phyloP scores from a whole-genome alignment of 2,888 invertebrate species.

The Amblyjoppa fuscipennis region DNA sequence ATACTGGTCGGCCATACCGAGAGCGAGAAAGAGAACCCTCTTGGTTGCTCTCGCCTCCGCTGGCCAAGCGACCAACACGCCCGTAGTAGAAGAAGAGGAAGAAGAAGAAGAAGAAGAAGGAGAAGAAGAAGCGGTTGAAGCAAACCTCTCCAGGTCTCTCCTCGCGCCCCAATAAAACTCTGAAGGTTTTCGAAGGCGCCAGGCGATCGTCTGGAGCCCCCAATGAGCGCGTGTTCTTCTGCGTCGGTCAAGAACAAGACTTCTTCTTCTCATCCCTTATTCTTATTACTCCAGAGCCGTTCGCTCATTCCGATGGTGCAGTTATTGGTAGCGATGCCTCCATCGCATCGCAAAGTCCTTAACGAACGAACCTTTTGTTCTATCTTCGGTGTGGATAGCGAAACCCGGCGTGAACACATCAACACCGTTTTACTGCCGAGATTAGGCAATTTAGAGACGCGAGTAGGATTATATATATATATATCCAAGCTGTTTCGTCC shows the following conservation, averaged over 20 bases:
- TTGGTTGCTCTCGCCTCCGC: constrained; percentile 44
- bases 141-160: constrained; percentile 60
- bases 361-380: constrained; percentile 78
- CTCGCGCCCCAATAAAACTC: constrained; percentile 78
- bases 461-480: constrained; percentile 13
- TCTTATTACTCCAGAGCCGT: constrained; percentile 69
- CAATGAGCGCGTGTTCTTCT: not conserved
- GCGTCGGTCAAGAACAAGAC: constrained; percentile 25
- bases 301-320: constrained; percentile 27
- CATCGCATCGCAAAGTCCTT: not conserved
- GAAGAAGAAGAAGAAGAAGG: constrained; percentile 59
- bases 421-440: constrained; percentile 78
- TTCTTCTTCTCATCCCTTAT: constrained; percentile 72
- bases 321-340: not conserved
- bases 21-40: constrained; percentile 60
- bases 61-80: constrained; percentile 50
- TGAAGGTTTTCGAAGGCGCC: constrained; percentile 78
- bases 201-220: constrained; percentile 75
- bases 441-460: constrained; percentile 64
- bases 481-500: constrained; percentile 15
- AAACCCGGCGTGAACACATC: constrained; percentile 80
- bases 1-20: constrained; percentile 81
- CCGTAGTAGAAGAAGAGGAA: constrained; percentile 41
- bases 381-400: constrained; percentile 68
- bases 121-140: constrained; percentile 61